Conservation (phyloP, 2,888 invertebrate genomes). For the Machimus rusticus region DNA sequence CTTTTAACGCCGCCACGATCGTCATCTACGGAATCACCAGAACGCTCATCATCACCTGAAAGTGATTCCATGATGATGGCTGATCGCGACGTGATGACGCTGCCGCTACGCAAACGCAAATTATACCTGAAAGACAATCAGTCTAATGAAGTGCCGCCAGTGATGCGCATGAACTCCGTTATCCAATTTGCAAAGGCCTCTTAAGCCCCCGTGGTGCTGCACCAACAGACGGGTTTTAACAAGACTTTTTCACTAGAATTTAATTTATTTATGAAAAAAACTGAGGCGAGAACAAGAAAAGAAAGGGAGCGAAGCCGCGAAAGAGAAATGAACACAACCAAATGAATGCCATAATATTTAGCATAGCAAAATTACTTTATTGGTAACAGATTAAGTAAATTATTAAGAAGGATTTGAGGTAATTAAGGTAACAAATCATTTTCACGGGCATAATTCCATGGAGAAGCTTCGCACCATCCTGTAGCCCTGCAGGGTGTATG, state of each 20-base stretch:
- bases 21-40: slow-evolving; percentile 64
- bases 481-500: neutral
- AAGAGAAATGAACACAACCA: slow-evolving; percentile 35
- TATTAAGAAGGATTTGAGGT: slow-evolving; percentile 9
- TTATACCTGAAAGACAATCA: slow-evolving; percentile 75
- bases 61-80: slow-evolving; percentile 65
- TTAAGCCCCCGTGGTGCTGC: slow-evolving; percentile 55
- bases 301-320: neutral
- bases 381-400: slow-evolving; percentile 27
- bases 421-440: slow-evolving; percentile 5
- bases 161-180: slow-evolving; percentile 73
- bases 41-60: slow-evolving; percentile 66
- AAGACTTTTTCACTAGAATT: slow-evolving; percentile 45
- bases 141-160: slow-evolving; percentile 55
- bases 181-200: slow-evolving; percentile 84
- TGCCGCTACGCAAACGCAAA: slow-evolving; percentile 83
- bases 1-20: slow-evolving; percentile 69
- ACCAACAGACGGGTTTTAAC: slow-evolving; percentile 25
- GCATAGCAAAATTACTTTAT: slow-evolving; percentile 31
- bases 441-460: slow-evolving; percentile 18
- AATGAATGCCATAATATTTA: slow-evolving; percentile 46
- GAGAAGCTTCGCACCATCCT: neutral
- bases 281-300: neutral
- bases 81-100: slow-evolving; percentile 69
- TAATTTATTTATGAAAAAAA: slow-evolving; percentile 38